Evolutionary conservation across 2,113 vertebrate species (phyloP).

Genomic region (Canis aureus): DNA sequence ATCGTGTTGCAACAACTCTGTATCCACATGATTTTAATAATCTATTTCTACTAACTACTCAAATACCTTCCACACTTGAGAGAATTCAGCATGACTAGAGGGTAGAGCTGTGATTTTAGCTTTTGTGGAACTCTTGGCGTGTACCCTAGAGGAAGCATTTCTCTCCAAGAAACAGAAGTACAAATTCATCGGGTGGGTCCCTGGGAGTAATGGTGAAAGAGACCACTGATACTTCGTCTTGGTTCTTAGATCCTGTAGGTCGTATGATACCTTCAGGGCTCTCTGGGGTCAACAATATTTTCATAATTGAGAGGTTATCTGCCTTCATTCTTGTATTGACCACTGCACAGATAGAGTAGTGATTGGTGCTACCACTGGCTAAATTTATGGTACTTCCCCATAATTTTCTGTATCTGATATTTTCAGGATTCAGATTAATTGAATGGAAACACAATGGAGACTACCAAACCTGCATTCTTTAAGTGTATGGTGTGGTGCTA

Average conservation of each 20-base stretch:
- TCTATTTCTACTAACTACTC: conserved; percentile 21
- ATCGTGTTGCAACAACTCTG: neutral
- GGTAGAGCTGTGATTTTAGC: neutral
- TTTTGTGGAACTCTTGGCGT: neutral
- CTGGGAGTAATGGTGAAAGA: neutral
- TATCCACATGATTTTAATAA: neutral
- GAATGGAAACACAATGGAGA: neutral
- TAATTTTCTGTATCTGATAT: neutral
- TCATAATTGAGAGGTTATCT: neutral
- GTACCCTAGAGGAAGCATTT: neutral
- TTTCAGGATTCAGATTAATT: neutral
- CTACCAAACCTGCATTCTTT: neutral
- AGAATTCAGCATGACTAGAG: neutral
- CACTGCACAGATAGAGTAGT: neutral
- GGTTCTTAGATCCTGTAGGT: neutral
- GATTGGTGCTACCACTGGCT: neutral
- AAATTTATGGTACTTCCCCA: neutral
- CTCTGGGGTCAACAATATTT: neutral
- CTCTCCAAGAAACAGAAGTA: neutral
- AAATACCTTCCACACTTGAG: neutral
- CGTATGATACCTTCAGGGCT: neutral
- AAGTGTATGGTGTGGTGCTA: neutral
- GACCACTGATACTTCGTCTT: neutral
- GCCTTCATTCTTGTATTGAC: neutral
- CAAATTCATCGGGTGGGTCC: neutral